These are phyloP conservation scores for Aegotheles bennettii DNA, from an alignment of 2,113 vertebrate genomes.

Conservation along the genomic window DNA sequence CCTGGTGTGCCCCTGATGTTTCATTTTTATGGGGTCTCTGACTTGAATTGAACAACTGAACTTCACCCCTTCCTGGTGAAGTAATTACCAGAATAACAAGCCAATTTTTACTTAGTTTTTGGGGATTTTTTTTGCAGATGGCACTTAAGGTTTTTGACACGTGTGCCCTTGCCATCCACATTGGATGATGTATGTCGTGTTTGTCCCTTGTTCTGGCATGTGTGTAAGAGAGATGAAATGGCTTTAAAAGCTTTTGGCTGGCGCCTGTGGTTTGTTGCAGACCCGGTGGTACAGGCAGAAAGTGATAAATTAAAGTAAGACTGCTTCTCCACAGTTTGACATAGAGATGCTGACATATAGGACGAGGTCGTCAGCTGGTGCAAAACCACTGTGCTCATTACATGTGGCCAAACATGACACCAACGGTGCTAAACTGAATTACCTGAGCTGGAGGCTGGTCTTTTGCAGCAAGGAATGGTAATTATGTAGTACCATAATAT, in stretches of 20 bases:
- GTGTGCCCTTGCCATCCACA: constrained; percentile 55
- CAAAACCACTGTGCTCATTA: background rate
- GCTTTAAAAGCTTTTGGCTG: constrained; percentile 62
- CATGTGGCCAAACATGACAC: background rate
- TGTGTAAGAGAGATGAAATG: constrained; percentile 61
- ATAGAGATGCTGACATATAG: background rate
- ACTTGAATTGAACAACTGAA: constrained; percentile 48
- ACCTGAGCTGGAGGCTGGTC: background rate
- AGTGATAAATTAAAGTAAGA: background rate
- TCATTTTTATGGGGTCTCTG: constrained; percentile 51
- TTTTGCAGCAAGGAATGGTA: background rate
- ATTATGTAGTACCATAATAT: background rate
- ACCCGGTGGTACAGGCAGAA: background rate
- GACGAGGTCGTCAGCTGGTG: background rate
- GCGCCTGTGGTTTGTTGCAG: constrained; percentile 56
- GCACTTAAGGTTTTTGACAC: constrained; percentile 46
- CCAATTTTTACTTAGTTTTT: background rate
- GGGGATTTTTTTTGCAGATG: background rate
- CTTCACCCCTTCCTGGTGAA: constrained; percentile 59
- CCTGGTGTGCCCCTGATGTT: constrained; percentile 22
- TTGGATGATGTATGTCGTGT: constrained; percentile 55
- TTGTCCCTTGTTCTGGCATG: constrained; percentile 62
- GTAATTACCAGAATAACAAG: constrained; percentile 67
- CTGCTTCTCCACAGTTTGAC: background rate
- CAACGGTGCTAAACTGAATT: background rate